Base-by-base conservation (phyloP, 2,888 invertebrate genomes). In the Polydrusus cervinus region DNA sequence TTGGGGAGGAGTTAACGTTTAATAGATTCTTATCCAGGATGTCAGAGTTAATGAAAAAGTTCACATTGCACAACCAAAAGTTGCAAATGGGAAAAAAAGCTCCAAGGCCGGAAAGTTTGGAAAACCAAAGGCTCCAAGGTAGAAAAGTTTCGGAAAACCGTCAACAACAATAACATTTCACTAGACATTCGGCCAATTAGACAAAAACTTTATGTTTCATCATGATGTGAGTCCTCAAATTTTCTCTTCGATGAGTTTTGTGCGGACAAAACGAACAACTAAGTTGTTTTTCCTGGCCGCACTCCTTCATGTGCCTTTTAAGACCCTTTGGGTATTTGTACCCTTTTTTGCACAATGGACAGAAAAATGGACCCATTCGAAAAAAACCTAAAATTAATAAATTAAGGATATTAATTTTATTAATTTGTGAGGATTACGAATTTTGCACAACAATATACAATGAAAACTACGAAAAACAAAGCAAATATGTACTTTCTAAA, bases 251-350 rank as follows among this genome's bases (percentile, higher is more conserved):
- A 60, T 82, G 81, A 16, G 82, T 78, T 61, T 73, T 81, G 64
- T 82, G 81, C 0, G 78, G 64, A 72, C 83, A 83, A 53, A 79
- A 76, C 1, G 66, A 40, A 51, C 83, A 83, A 8, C 62, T 66
- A 14, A 79, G 72, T 7, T 80, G 74, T 64, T 83, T 82, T 53
- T 81, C 82, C 47, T 75, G 77, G 3, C 83, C 83, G 65, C 83
- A 83, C 60, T 80, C 82, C n/a, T 74, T 72, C 53, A 62, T 72
- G 49, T 83, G 83, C 45, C 82, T 76, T 53, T 76, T 68, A 13
- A 83, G 75, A 45, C 79, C 81, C 43, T 78, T 76, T 3, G 69
- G 40, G 51, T 81, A 82, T 66, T 79, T 82, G 57, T 79, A 79
- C 7, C 30, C 18, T 64, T 78, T 82, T 25, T 78, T 79, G 47